Conservation (phyloP, 2,888 invertebrate species). For the Eupithecia insigniata region DNA sequence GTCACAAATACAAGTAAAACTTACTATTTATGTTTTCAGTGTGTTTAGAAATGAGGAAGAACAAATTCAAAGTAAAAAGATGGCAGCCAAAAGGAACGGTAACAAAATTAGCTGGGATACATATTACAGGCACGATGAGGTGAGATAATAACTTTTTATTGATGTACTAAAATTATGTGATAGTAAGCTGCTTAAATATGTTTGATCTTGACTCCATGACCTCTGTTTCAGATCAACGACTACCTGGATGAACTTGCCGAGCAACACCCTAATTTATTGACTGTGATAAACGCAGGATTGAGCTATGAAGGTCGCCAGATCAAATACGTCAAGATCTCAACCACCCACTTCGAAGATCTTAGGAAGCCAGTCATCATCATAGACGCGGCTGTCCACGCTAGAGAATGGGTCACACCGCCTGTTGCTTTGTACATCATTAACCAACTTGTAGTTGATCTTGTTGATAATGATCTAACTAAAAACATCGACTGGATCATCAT, state of each 20-base stretch:
- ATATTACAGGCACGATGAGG: conserved; percentile 68
- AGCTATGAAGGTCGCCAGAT: conserved; percentile 85
- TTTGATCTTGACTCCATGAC: neutral
- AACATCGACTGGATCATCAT: conserved; percentile 87
- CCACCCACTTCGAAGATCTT: conserved; percentile 70
- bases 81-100: conserved; percentile 56
- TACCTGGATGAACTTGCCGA: conserved; percentile 72
- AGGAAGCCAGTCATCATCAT: conserved; percentile 84
- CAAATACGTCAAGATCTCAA: conserved; percentile 85
- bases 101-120: conserved; percentile 68
- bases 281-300: conserved; percentile 82
- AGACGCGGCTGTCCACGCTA: conserved; percentile 86
- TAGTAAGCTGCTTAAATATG: neutral
- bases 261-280: conserved; percentile 76
- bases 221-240: conserved; percentile 75
- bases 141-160: conserved; percentile 36
- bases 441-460: conserved; percentile 85
- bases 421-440: conserved; percentile 87
- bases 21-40: conserved; percentile 47
- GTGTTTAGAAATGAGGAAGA: conserved; percentile 69
- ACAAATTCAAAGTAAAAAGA: conserved; percentile 52
- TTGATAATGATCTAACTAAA: conserved; percentile 77
- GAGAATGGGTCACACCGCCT: conserved; percentile 90
- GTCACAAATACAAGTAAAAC: conserved; percentile 2
- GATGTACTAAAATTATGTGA: neutral